A percentile compares a stretch with the other conserved stretches of the same genome.
phyloP scores from a whole-genome alignment of 92 coral and sea anemone genomes.

The Pocillopora grandis region DNA sequence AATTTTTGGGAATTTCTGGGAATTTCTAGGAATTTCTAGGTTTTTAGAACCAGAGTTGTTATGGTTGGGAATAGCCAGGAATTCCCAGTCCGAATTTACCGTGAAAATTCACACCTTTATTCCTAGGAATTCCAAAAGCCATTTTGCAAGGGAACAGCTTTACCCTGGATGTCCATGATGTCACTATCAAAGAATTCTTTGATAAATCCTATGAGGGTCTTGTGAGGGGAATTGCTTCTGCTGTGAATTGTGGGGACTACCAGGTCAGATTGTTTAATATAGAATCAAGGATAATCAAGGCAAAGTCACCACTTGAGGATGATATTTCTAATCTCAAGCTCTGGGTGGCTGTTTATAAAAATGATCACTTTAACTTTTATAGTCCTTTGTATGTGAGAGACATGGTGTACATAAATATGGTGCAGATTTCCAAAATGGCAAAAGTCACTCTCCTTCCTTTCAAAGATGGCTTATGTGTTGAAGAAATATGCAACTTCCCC shows the following conservation, averaged over 20 bases:
- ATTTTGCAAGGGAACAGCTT: constrained; percentile 64
- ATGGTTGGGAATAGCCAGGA: too few relatives aligned
- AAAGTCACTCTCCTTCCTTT: constrained; percentile 63
- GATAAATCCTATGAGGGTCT: constrained; percentile 63
- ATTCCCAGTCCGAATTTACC: too few relatives aligned
- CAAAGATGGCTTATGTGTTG: constrained; percentile 64
- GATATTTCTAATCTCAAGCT: constrained; percentile 66
- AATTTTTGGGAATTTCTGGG: too few relatives aligned
- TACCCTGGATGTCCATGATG: constrained; percentile 70
- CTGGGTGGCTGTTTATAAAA: constrained; percentile 78
- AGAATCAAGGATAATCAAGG: constrained; percentile 46
- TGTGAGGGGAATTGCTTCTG: constrained; percentile 47
- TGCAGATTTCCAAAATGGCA: constrained; percentile 51
- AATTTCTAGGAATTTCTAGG: too few relatives aligned
- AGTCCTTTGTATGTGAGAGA: constrained; percentile 56
- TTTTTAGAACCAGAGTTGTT: too few relatives aligned
- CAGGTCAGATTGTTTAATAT: constrained; percentile 84
- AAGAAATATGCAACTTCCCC: constrained; percentile 61
- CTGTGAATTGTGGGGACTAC: constrained; percentile 54
- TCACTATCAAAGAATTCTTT: constrained; percentile 68
- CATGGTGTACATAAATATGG: constrained; percentile 62
- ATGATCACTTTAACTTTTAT: constrained; percentile 60
- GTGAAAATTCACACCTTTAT: too few relatives aligned
- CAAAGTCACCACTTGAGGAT: constrained; percentile 46
- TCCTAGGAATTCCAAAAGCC: too few relatives aligned